A percentile compares a stretch with the other conserved stretches of the same genome.
Conservation (phyloP, 1,140 invertebrate species). For the Patella vulgata region DNA sequence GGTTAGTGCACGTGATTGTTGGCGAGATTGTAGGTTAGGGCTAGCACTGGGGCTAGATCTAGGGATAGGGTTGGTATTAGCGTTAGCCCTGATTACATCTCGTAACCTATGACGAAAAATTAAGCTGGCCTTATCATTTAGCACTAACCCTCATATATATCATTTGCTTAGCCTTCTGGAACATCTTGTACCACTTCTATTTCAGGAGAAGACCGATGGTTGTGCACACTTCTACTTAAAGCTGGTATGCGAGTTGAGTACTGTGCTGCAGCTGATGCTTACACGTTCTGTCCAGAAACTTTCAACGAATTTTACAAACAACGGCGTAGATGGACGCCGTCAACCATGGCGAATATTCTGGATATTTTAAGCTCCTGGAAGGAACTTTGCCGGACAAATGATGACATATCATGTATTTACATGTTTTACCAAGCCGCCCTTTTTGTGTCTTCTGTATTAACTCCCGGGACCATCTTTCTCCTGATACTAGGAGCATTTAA, state of each 20-base stretch:
- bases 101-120: no score
- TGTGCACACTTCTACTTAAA: constrained; percentile 74
- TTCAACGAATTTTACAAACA: constrained; percentile 75
- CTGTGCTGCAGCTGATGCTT: constrained; percentile 73
- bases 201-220: constrained; percentile 74
- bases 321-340: constrained; percentile 73
- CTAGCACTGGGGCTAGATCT: no score
- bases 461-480: constrained; percentile 75
- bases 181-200: no score
- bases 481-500: constrained; percentile 73
- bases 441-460: constrained; percentile 71
- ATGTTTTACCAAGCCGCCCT: constrained; percentile 50
- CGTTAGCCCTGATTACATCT: no score
- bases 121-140: no score
- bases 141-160: no score
- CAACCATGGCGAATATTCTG: constrained; percentile 75
- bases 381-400: constrained; percentile 54
- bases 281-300: constrained; percentile 73
- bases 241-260: constrained; percentile 74
- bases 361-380: constrained; percentile 67
- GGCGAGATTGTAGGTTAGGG: no score
- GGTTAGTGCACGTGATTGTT: no score
- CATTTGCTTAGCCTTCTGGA: no score
- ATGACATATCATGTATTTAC: constrained; percentile 42
- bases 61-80: no score